phyloP scores from a whole-genome alignment of 1,140 invertebrate species.

The Sitodiplosis mosellana region DNA sequence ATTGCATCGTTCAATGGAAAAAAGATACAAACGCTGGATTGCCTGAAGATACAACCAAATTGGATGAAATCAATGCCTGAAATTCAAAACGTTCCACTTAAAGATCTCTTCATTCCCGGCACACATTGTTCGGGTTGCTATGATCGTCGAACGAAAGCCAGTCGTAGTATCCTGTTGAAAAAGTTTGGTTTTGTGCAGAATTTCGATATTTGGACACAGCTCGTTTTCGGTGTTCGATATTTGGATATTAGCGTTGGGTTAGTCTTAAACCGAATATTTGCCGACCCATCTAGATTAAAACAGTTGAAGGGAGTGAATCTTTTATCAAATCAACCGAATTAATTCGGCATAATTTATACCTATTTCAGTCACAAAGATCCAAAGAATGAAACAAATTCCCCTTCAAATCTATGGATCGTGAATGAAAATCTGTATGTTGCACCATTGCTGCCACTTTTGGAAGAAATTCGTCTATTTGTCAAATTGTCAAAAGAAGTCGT shows the following conservation, averaged over 20 bases:
- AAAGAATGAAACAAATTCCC: slow-evolving; percentile 9
- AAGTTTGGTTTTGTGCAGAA: slow-evolving; percentile 43
- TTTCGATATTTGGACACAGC: slow-evolving; percentile 54
- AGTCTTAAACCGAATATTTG: slow-evolving; percentile 13
- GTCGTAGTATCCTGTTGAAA: slow-evolving; percentile 19
- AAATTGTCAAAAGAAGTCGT: slow-evolving; percentile 32
- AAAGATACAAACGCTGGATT: slow-evolving; percentile 29
- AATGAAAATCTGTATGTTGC: slow-evolving; percentile 35
- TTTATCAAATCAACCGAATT: not conserved
- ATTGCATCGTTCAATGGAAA: slow-evolving; percentile 32
- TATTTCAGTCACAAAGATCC: slow-evolving; percentile 3
- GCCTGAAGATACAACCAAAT: slow-evolving; percentile 38
- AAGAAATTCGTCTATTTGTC: slow-evolving; percentile 33
- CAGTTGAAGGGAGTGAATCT: no score
- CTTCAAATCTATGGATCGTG: slow-evolving; percentile 34
- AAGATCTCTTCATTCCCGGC: slow-evolving; percentile 17
- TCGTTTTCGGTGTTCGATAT: slow-evolving; percentile 63
- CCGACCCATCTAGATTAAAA: no score
- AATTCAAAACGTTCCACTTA: slow-evolving; percentile 12
- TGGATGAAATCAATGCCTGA: slow-evolving; percentile 41
- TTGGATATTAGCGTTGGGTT: slow-evolving; percentile 54
- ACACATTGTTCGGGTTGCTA: slow-evolving; percentile 48
- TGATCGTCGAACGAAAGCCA: slow-evolving; percentile 23
- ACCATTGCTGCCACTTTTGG: slow-evolving; percentile 28
- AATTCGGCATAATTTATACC: not conserved